Evolutionary conservation across 35 echinoderm and acorn worm genomes (phyloP).

Genomic region (Lytechinus pictus): DNA sequence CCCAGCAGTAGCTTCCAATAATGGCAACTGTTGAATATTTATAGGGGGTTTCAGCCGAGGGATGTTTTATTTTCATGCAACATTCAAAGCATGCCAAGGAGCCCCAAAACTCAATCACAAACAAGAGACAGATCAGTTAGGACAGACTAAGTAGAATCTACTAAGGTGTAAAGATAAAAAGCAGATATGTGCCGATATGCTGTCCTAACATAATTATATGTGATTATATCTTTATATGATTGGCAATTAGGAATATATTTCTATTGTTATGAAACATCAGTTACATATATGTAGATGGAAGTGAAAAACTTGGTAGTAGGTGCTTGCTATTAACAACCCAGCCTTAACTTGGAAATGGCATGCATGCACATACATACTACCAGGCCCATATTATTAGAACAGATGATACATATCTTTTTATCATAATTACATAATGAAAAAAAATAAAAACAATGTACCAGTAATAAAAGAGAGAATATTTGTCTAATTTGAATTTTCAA

Average conservation of each 20-base stretch:
- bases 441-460: not conserved
- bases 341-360: not conserved
- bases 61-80: not conserved
- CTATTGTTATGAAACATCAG: not conserved
- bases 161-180: not conserved
- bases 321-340: not conserved
- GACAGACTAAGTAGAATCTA: not conserved
- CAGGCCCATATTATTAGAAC: not conserved
- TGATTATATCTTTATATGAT: not conserved
- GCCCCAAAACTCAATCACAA: not conserved
- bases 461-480: not conserved
- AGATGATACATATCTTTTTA: not conserved
- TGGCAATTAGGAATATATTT: not conserved
- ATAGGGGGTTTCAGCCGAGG: not conserved
- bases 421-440: not conserved
- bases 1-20: not conserved
- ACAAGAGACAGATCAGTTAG: not conserved
- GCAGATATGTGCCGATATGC: not conserved
- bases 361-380: not conserved
- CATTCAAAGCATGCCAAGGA: slow-evolving; percentile 9
- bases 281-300: not conserved
- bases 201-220: not conserved
- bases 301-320: not conserved
- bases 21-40: not conserved
- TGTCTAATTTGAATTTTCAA: not conserved